Evolutionary conservation across 2,888 invertebrate genomes (phyloP).

Genomic region (Patella ulyssiponensis): DNA sequence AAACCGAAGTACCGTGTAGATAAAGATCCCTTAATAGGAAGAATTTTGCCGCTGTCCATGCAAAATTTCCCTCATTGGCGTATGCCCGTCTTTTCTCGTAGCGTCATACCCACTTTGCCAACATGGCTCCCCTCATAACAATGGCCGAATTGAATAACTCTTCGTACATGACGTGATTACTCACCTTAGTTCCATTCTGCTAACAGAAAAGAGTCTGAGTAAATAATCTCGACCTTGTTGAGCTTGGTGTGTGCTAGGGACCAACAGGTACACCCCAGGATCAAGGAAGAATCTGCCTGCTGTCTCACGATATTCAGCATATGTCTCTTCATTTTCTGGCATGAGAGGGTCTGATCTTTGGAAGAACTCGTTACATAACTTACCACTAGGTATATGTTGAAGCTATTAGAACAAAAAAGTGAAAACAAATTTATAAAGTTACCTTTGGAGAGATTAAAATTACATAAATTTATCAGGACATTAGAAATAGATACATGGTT

Average conservation of each 20-base stretch:
- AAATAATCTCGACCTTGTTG: slow-evolving; percentile 53
- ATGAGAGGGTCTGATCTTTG: slow-evolving; percentile 56
- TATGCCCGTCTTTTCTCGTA: too few species aligned
- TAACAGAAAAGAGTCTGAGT: slow-evolving; percentile 54
- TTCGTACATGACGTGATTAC: slow-evolving; percentile 11
- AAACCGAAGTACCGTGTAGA: too few species aligned
- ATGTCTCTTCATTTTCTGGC: slow-evolving; percentile 63
- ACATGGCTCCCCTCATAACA: neutral
- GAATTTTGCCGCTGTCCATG: neutral
- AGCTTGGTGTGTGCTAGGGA: slow-evolving; percentile 57
- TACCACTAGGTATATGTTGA: slow-evolving; percentile 28
- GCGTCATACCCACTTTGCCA: too few species aligned
- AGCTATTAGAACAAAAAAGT: too few species aligned
- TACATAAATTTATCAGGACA: too few species aligned
- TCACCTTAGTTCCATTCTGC: slow-evolving; percentile 57
- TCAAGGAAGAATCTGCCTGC: slow-evolving; percentile 60
- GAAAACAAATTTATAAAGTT: too few species aligned
- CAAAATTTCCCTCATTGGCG: neutral
- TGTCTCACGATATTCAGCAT: slow-evolving; percentile 59
- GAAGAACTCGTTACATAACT: slow-evolving; percentile 50
- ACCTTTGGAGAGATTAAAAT: too few species aligned
- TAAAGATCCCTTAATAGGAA: too few species aligned
- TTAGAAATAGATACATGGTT: too few species aligned
- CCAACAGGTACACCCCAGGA: slow-evolving; percentile 59
- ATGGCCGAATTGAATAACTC: neutral